Evolutionary conservation across 2,113 vertebrate genomes (phyloP), one percentile per base, ranked within the genome.

Genomic region (Oryzias curvinotus): DNA sequence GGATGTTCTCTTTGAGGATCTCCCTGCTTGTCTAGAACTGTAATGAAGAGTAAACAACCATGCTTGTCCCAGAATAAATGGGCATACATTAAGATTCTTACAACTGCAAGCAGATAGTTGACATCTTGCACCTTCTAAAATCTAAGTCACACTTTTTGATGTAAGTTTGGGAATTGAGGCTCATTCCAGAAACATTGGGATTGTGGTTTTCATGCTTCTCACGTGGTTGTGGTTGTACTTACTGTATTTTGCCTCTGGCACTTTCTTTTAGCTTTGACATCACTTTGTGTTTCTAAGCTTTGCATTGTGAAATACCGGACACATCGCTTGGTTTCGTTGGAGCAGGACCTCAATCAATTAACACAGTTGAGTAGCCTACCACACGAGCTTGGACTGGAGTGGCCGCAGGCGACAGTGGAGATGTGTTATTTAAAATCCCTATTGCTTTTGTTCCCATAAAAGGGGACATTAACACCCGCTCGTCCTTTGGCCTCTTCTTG

Each of bases 281-380:
- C 23, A 12, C 10, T 5, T 8, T 91, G 90, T 90, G 88, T 93
- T 95, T 93, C 68, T 91, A 93, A 94, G 93, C 94, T 91, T 93
- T 95, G 93, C 90, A 18, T n/a, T 14, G 28, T 45, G 61, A 66
- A 61, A 47, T 92, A 95, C 93, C 93, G 94, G 94, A 94, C 92
- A 91, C 93, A 93, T 90, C 92, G 91, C 71, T 83, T 94, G 91
- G 92, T 91, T 91, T 90, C 92, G 93, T 92, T 89, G 92, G 90
- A 91, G 88, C 92, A 90, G 81, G 91, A 91, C 92, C 93, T 94
- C 95, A 96, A 95, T 97, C 95, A 96, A 97, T 98, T 97, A 96
- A 93, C 93, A 21, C 90, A 4, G 91, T 91, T 92, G 93, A 93
- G 93, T 92, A 93, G 92, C 94, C 93, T 90, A 90, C 90, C 89